Evolutionary conservation across 2,888 invertebrate species (phyloP), one percentile per base, ranked within the genome.

Genomic region (Synanthedon andrenaeformis): DNA sequence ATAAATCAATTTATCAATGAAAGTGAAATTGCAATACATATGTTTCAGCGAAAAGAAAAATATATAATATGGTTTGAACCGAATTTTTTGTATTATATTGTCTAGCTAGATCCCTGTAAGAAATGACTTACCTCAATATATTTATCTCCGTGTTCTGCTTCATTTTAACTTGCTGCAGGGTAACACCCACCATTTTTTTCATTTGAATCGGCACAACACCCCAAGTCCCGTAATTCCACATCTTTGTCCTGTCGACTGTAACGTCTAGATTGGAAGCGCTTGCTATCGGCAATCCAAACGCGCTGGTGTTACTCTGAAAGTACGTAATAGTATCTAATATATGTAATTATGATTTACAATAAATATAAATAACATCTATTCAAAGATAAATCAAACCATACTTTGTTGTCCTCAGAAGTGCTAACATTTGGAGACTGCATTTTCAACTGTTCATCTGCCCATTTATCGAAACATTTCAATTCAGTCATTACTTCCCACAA

Each of bases 401-500:
- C 86, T 70, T 80, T 82, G 62, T 70, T 79, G 56, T 85, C 86
- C 45, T 86, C 86, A 52, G 81, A 78, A 61, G 75, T 80, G 58
- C 69, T 73, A 1, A 69, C 69, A 50, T 68, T 72, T 50, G 69
- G 63, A 28, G 81, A 76, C 55, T 70, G 74, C 42, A 61, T 61
- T 56, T 73, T 66, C 62, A 84, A 61, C 62, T 84, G 84, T 56
- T 85, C 84, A 55, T 85, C 85, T 0, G 84, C 85, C 84, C 85
- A 85, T 58, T 73, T 72, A 58, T 86, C 85, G 41, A 86, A 77
- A 58, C 73, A 74, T 54, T 79, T 80, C 62, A 87, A 58, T 61
- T 86, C 85, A 45, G 74, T 79, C 82, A 86, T 82, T 59, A 82
- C 82, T 57, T 85, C 85, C 76, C 76, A 77, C 42, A 86, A 65